phyloP scores from a whole-genome alignment of 1,140 invertebrate genomes.

The Camponotus vicinus region DNA sequence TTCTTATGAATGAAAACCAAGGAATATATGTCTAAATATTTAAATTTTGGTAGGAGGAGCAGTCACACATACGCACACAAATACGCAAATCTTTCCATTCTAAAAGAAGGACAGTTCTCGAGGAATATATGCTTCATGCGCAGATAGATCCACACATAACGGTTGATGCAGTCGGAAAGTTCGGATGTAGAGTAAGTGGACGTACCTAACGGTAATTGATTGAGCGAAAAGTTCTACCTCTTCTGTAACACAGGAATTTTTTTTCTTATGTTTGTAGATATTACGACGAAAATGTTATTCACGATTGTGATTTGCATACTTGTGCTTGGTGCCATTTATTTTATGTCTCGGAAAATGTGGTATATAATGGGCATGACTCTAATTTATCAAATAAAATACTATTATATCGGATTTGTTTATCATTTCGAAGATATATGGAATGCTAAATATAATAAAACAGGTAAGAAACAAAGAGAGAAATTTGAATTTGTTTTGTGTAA shows the following conservation, averaged over 20 bases:
- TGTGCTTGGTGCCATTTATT: not conserved
- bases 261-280: not conserved
- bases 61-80: no score
- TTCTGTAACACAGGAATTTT: not conserved
- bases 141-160: conserved; percentile 15
- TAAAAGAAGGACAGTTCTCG: not conserved
- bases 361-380: not conserved
- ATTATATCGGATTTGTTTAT: not conserved
- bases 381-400: not conserved
- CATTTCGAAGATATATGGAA: not conserved
- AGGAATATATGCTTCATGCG: not conserved
- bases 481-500: not conserved
- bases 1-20: no score
- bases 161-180: conserved; percentile 20
- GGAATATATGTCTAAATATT: no score
- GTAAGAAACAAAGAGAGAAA: conserved; percentile 29
- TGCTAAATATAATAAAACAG: conserved; percentile 24
- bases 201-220: conserved; percentile 22
- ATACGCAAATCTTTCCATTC: not conserved
- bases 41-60: no score
- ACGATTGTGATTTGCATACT: not conserved
- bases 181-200: not conserved
- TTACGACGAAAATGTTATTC: conserved; percentile 22
- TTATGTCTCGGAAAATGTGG: not conserved
- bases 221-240: not conserved